Evolutionary conservation across 2,113 vertebrate genomes (phyloP).

Genomic region (Callorhinus ursinus): DNA sequence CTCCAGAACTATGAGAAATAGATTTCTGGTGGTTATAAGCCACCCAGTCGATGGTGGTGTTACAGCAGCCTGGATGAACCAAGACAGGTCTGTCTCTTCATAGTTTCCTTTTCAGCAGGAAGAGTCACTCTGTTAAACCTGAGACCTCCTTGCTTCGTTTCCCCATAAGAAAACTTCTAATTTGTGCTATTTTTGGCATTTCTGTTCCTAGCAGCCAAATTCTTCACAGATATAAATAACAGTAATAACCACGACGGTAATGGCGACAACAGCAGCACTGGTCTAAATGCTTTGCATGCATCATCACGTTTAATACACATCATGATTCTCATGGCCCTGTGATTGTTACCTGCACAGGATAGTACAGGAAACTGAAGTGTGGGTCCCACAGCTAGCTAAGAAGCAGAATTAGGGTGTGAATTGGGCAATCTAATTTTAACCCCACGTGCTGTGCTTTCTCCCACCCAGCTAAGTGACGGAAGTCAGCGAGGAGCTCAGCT

Average conservation of each 20-base stretch:
- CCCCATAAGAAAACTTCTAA: neutral
- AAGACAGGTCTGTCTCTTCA: neutral
- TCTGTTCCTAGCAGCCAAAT: neutral
- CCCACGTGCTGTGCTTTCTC: neutral
- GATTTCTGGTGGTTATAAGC: neutral
- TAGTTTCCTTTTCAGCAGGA: neutral
- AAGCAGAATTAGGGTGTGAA: neutral
- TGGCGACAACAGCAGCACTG: no score
- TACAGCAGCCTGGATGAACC: neutral
- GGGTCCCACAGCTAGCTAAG: neutral
- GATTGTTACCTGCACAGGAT: neutral
- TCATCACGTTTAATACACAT: neutral
- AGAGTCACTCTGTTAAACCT: no score
- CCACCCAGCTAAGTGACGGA: neutral
- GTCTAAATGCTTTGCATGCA: neutral
- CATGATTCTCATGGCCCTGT: fast-evolving
- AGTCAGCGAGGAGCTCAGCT: neutral
- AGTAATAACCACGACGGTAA: neutral
- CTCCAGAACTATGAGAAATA: neutral
- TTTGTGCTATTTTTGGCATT: neutral
- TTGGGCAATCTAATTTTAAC: neutral
- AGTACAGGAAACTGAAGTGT: neutral
- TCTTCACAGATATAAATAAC: neutral
- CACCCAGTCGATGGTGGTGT: no score
- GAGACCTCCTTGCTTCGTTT: neutral